These are phyloP conservation scores for Hippocampus kuda DNA, from an alignment of 2,797 vertebrate genomes.

Conservation along the genomic window DNA sequence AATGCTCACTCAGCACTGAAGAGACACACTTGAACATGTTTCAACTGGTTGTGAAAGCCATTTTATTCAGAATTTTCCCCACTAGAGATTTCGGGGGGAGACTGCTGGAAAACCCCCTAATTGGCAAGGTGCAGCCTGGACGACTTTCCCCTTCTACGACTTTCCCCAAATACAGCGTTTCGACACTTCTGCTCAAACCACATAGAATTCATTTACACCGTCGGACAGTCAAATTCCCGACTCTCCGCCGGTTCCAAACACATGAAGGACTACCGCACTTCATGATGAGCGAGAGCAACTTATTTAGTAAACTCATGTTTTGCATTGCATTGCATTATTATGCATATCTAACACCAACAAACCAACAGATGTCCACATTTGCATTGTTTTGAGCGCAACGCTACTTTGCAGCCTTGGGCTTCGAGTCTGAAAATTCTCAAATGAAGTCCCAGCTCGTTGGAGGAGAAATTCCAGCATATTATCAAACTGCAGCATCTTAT, in stretches of 20 bases:
- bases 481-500: background rate
- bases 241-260: conserved; percentile 61
- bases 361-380: background rate
- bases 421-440: background rate
- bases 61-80: conserved; percentile 49
- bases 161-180: conserved; percentile 61
- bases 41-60: conserved; percentile 39
- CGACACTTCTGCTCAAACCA: conserved; percentile 60
- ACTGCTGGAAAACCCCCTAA: conserved; percentile 62
- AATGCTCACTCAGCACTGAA: conserved; percentile 44
- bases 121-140: conserved; percentile 50
- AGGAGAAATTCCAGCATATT: background rate
- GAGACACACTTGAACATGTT: conserved; percentile 35
- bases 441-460: background rate
- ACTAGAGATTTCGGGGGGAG: conserved; percentile 46
- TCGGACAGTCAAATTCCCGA: conserved; percentile 62
- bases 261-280: conserved; percentile 39
- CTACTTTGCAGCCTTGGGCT: background rate
- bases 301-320: conserved; percentile 36
- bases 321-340: conserved; percentile 17
- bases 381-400: background rate
- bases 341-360: conserved; percentile 1
- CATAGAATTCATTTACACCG: conserved; percentile 65
- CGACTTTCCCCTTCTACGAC: conserved; percentile 59
- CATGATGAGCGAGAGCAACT: conserved; percentile 45